These are phyloP conservation scores for Carcharodon carcharias DNA, from an alignment of 2,797 vertebrate genomes.

Conservation along the genomic window DNA sequence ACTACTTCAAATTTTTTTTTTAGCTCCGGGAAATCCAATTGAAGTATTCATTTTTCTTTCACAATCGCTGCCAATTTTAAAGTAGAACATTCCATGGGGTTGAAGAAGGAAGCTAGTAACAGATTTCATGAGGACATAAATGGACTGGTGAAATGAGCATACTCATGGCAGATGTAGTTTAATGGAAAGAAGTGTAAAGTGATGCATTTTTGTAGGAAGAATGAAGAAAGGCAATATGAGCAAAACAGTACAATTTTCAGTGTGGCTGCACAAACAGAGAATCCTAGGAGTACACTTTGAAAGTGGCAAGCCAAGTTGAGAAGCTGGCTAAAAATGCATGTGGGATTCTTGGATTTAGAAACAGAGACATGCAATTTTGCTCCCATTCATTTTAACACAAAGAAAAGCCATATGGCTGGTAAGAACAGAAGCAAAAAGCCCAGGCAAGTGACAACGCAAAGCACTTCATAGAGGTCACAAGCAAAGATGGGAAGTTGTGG, in stretches of 20 bases:
- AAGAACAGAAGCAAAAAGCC: background rate
- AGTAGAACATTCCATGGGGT: background rate
- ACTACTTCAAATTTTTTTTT: background rate
- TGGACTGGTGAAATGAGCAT: too few species aligned
- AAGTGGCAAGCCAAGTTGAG: background rate
- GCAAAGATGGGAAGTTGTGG: background rate
- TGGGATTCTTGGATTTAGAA: background rate
- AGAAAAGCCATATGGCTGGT: background rate
- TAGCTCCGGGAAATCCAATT: background rate
- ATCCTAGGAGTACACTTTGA: background rate
- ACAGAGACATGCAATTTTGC: background rate
- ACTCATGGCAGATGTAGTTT: background rate
- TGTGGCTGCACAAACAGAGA: background rate
- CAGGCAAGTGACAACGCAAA: background rate
- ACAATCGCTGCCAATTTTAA: background rate
- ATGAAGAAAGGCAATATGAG: background rate
- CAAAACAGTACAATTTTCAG: background rate
- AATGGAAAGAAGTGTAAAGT: background rate
- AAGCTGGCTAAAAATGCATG: background rate
- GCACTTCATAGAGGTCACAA: background rate
- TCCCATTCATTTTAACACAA: background rate
- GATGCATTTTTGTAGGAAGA: background rate
- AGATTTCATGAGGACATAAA: background rate
- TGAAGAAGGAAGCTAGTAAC: background rate
- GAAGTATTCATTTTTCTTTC: background rate